Evolutionary conservation across 2,888 invertebrate species (phyloP).

Genomic region (Paralinhomoeus sp.): DNA sequence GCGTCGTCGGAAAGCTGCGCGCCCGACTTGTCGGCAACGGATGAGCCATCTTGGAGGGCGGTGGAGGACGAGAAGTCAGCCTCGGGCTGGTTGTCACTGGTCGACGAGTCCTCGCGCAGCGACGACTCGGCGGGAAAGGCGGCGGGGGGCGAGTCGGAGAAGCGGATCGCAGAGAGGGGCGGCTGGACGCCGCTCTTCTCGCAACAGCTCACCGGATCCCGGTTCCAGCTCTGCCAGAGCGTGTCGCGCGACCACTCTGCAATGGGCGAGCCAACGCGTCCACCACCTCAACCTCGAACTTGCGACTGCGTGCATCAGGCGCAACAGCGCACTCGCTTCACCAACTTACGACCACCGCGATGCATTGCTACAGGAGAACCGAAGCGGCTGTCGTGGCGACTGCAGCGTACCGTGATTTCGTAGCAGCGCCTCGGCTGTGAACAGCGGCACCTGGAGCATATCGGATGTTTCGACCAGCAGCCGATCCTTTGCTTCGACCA

Average conservation of each 20-base stretch:
- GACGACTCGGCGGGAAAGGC: background rate
- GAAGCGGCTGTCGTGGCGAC: too few relatives aligned
- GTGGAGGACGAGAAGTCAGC: too few relatives aligned
- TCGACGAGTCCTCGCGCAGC: too few relatives aligned
- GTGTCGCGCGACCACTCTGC: constrained; percentile 45
- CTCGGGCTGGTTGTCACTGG: too few relatives aligned
- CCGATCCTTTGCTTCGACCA: constrained; percentile 47
- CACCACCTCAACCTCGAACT: too few relatives aligned
- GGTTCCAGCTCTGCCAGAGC: constrained; percentile 44
- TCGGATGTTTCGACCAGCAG: constrained; percentile 45
- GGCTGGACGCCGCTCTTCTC: constrained; percentile 43
- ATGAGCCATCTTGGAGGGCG: too few relatives aligned
- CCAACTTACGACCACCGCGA: background rate
- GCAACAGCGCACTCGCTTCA: background rate
- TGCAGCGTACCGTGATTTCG: constrained; percentile 39
- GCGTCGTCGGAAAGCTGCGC: too few relatives aligned
- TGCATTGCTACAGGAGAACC: too few relatives aligned
- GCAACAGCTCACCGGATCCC: constrained; percentile 41
- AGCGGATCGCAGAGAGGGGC: constrained; percentile 22
- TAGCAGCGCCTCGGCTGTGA: constrained; percentile 44
- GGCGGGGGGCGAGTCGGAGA: background rate
- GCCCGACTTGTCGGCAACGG: too few relatives aligned
- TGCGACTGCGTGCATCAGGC: background rate
- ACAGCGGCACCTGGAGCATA: constrained; percentile 45
- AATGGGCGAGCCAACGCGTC: too few relatives aligned